Base-by-base conservation (phyloP, 2,888 invertebrate genomes). In the Drosophila multiciliata region DNA sequence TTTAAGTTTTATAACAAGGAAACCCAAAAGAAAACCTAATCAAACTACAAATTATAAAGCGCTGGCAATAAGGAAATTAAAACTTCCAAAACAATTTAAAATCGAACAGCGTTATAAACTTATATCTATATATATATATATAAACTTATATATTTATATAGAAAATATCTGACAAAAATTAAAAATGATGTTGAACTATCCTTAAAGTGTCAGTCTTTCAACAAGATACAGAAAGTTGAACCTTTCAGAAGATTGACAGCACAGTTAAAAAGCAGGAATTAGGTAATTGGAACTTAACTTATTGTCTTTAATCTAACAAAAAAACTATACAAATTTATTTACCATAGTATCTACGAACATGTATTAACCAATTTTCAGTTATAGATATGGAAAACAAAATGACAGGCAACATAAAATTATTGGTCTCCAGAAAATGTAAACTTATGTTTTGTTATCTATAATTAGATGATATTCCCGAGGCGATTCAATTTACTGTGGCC, bases 401-500 rank as follows among this genome's bases (percentile, higher is more conserved):
- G 26, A 26, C 26, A 26, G 26, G 26, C 26, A 4, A 5, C 26
- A 26, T 29, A 29, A 29, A 29, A 29, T 29, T 29, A 29, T 5
- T 29, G 29, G 29, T 29, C 29, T 15, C 45, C 45, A 15, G 45
- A 23, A 45, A 23, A 45, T 15, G 3, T 8, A 1, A 1, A 8
- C 45, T 15, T 15, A 23, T 8, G 1, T 4, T 23, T 15, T 15
- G 8, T 8, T 45, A 15, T 45, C 38, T 55, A 26, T 48, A 53
- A 40, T 12, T 20, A 55, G 17, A 17, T 26, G 17, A n/a, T n/a
- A 26, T 50, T n/a, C 29, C 17, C 4, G 29, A 29, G 50, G n/a
- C 17, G 6, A 40, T 50, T 54, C 17, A 45, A 45, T 50, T 61
- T 38, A 8, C 20, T 38, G 2, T 17, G 60, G 29, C 77, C 77